Percentiles rank a stretch among this genome's conserved stretches.
phyloP scores from a whole-genome alignment of 2,113 vertebrate genomes.

The Colinus virginianus region DNA sequence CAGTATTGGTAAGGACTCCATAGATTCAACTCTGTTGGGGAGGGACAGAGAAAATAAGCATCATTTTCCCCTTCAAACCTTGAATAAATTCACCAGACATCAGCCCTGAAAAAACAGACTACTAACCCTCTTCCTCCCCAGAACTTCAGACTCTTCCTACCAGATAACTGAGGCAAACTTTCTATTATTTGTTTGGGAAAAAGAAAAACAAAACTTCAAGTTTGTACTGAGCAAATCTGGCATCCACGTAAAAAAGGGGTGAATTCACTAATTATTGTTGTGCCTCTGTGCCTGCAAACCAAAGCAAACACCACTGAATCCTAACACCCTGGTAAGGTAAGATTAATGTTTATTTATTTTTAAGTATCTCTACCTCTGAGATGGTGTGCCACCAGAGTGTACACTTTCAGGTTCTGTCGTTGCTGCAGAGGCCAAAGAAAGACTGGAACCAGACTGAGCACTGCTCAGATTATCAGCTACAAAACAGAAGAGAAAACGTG shows the following conservation, averaged over 20 bases:
- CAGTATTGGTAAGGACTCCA: constrained; percentile 89
- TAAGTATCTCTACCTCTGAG: constrained; percentile 82
- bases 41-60: not conserved
- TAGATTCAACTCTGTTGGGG: constrained; percentile 84
- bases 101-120: not conserved
- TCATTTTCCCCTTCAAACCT: not conserved
- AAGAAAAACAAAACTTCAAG: not conserved
- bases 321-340: not conserved
- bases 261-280: not conserved
- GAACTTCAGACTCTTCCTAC: not conserved
- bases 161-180: not conserved
- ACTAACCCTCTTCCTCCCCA: not conserved
- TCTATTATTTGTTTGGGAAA: not conserved
- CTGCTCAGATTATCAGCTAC: constrained; percentile 89
- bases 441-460: constrained; percentile 92
- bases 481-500: not conserved
- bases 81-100: not conserved
- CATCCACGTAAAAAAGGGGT: not conserved
- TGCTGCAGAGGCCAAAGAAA: constrained; percentile 90
- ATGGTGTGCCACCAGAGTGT: constrained; percentile 86
- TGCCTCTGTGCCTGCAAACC: not conserved
- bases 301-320: not conserved
- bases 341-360: not conserved
- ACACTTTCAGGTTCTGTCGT: constrained; percentile 91
- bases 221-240: not conserved